Evolutionary conservation across 2,888 invertebrate genomes (phyloP).

Genomic region (Fabriciana adippe): DNA sequence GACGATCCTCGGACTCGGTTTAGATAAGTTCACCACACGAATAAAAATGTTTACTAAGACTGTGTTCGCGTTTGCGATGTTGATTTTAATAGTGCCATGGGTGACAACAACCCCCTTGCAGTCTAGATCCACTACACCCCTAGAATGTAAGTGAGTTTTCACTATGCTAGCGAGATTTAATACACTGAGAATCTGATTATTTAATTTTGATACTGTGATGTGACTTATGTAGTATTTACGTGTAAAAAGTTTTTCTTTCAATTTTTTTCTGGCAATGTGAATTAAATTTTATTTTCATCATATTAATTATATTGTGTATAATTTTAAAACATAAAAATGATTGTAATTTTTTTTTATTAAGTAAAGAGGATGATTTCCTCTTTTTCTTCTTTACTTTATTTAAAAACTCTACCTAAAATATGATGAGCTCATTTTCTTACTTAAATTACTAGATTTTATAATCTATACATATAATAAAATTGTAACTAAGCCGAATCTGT

Average conservation of each 20-base stretch:
- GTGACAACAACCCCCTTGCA: constrained; percentile 48
- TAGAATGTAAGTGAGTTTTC: constrained; percentile 46
- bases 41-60: constrained; percentile 51
- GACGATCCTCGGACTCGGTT: constrained; percentile 25
- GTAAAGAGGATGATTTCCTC: too few relatives aligned
- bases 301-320: neutral
- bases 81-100: constrained; percentile 45
- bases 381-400: too few relatives aligned
- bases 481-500: too few relatives aligned
- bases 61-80: constrained; percentile 50
- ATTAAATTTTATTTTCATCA: neutral
- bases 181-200: too few relatives aligned
- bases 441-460: too few relatives aligned
- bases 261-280: neutral
- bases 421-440: too few relatives aligned
- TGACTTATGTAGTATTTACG: neutral
- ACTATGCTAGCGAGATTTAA: constrained; percentile 12
- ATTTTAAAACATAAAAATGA: too few relatives aligned
- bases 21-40: constrained; percentile 15
- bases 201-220: too few relatives aligned
- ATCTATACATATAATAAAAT: too few relatives aligned
- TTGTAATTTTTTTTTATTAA: too few relatives aligned
- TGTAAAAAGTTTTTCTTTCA: neutral
- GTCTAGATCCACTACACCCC: constrained; percentile 32
- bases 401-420: too few relatives aligned